These are phyloP conservation scores for Pterocles gutturalis DNA, from an alignment of 2,113 vertebrate species.

Conservation along the genomic window DNA sequence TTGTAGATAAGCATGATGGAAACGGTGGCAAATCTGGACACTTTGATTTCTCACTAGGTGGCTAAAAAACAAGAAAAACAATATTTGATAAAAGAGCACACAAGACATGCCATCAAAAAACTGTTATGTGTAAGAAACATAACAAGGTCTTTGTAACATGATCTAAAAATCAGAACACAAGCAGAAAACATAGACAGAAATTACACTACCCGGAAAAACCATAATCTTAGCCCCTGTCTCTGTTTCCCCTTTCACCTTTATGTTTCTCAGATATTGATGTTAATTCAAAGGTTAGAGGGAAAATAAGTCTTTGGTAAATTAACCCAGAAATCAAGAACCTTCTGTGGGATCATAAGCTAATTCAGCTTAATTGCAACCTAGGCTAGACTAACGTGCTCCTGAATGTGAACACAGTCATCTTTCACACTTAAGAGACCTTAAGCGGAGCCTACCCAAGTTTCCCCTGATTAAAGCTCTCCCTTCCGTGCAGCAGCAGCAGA, in stretches of 20 bases:
- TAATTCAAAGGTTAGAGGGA: not conserved
- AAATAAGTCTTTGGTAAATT: not conserved
- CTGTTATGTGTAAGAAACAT: not conserved
- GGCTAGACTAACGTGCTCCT: not conserved
- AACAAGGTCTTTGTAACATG: not conserved
- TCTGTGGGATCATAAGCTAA: not conserved
- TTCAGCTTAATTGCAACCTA: not conserved
- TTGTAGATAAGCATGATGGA: slow-evolving; percentile 89
- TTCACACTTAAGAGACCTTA: not conserved
- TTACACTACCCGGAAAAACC: not conserved
- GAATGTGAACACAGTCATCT: not conserved
- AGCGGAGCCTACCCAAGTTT: not conserved
- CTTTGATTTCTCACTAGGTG: slow-evolving; percentile 85
- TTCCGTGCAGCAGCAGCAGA: not conserved
- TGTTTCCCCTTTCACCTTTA: not conserved
- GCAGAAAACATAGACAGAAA: not conserved
- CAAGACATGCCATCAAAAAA: not conserved
- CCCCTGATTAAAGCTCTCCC: slow-evolving; percentile 28
- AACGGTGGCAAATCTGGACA: slow-evolving; percentile 89
- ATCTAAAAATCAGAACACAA: not conserved
- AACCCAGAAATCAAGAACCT: not conserved
- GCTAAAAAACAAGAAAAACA: slow-evolving; percentile 71
- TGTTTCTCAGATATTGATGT: not conserved
- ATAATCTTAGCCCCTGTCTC: not conserved
- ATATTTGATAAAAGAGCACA: not conserved